Conservation (phyloP, 2,888 invertebrate species). For the Panzeria rudis region DNA sequence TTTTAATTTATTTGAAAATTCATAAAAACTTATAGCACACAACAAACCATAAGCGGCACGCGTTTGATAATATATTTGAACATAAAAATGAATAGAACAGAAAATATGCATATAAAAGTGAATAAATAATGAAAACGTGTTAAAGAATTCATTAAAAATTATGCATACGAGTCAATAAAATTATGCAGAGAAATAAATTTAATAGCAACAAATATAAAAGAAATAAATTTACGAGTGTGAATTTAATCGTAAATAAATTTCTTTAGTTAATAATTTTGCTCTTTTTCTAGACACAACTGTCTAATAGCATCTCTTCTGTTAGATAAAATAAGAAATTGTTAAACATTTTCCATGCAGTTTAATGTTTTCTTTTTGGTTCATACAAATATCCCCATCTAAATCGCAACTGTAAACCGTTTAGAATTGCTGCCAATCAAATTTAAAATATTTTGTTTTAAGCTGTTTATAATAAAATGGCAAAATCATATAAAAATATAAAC, state of each 20-base stretch:
- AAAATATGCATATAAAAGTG: too few relatives aligned
- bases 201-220: too few relatives aligned
- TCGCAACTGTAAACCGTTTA: conserved; percentile 28
- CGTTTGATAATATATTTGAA: conserved; percentile 26
- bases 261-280: too few relatives aligned
- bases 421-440: conserved; percentile 55
- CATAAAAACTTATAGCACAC: neutral
- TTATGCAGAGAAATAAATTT: conserved; percentile 4
- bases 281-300: neutral
- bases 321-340: neutral
- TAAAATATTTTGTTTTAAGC: conserved; percentile 24
- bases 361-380: neutral
- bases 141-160: conserved; percentile 28
- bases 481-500: conserved; percentile 24
- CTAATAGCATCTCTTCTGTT: neutral
- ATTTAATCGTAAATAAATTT: neutral
- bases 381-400: neutral
- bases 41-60: conserved; percentile 33
- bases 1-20: conserved; percentile 27
- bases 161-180: conserved; percentile 6
- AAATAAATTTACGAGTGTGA: neutral
- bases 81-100: neutral
- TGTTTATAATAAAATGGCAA: conserved; percentile 34
- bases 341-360: neutral
- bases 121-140: neutral